phyloP scores from a whole-genome alignment of 2,797 vertebrate genomes.

The Clangula hyemalis region DNA sequence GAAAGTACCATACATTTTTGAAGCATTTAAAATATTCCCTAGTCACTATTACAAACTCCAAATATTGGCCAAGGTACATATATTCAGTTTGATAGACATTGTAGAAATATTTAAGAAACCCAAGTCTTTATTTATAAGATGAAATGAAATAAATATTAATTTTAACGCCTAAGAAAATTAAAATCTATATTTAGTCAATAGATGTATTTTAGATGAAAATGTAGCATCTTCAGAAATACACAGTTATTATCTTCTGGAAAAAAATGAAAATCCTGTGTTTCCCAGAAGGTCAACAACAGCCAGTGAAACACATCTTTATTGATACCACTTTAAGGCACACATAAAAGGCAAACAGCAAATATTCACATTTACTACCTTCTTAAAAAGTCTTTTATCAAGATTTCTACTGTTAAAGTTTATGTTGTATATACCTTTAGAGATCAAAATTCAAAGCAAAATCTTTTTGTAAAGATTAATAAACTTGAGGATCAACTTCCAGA shows the following conservation, averaged over 20 bases:
- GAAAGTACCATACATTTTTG: not conserved
- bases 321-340: too few relatives aligned
- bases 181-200: not conserved
- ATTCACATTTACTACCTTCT: not conserved
- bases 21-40: not conserved
- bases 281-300: not conserved
- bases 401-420: not conserved
- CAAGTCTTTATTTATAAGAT: not conserved
- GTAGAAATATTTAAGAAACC: not conserved
- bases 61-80: not conserved
- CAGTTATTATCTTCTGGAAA: not conserved
- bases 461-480: not conserved
- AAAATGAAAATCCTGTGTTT: not conserved
- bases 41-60: not conserved
- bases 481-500: not conserved
- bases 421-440: not conserved
- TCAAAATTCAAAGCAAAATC: not conserved
- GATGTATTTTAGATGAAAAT: not conserved
- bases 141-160: not conserved
- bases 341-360: not conserved
- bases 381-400: not conserved
- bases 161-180: not conserved
- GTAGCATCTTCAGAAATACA: not conserved
- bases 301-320: not conserved
- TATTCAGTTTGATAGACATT: not conserved